Evolutionary conservation across 2,797 vertebrate genomes (phyloP).

Genomic region (Acanthis flammea): DNA sequence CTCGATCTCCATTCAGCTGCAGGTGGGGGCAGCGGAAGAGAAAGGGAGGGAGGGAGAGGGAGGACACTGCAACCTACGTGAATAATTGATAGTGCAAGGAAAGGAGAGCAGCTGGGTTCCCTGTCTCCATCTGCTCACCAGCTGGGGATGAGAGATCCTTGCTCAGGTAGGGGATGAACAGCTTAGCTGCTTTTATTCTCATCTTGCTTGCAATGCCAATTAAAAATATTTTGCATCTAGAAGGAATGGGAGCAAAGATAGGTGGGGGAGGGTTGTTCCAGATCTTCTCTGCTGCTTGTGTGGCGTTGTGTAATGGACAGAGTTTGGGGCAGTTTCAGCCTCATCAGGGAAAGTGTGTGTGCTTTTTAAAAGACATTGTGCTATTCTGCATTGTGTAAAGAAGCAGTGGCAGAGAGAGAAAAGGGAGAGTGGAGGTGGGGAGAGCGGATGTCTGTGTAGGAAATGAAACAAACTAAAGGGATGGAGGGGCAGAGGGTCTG

Average conservation of each 20-base stretch:
- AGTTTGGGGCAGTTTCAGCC: conserved; percentile 8
- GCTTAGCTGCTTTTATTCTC: conserved; percentile 35
- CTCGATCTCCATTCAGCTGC: conserved; percentile 12
- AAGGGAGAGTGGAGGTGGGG: not conserved
- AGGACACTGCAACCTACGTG: conserved; percentile 63
- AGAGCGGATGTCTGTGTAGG: not conserved
- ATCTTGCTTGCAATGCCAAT: not conserved
- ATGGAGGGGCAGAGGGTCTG: not conserved
- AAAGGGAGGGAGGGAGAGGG: conserved; percentile 24
- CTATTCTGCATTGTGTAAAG: not conserved
- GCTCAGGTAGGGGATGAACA: conserved; percentile 59
- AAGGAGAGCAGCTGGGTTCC: conserved; percentile 58
- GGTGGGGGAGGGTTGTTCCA: not conserved
- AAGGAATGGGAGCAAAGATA: not conserved
- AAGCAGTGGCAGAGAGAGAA: not conserved
- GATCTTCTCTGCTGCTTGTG: not conserved
- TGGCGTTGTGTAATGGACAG: not conserved
- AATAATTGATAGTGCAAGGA: conserved; percentile 67
- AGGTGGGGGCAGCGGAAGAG: conserved; percentile 48
- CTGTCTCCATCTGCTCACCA: conserved; percentile 39
- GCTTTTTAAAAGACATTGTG: conserved; percentile 8
- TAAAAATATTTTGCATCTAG: conserved; percentile 19
- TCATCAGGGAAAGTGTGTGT: not conserved
- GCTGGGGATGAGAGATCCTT: conserved; percentile 50
- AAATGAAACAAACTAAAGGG: not conserved